Base-by-base conservation (phyloP, 2,113 vertebrate species). In the Nothocercus nigrocapillus region DNA sequence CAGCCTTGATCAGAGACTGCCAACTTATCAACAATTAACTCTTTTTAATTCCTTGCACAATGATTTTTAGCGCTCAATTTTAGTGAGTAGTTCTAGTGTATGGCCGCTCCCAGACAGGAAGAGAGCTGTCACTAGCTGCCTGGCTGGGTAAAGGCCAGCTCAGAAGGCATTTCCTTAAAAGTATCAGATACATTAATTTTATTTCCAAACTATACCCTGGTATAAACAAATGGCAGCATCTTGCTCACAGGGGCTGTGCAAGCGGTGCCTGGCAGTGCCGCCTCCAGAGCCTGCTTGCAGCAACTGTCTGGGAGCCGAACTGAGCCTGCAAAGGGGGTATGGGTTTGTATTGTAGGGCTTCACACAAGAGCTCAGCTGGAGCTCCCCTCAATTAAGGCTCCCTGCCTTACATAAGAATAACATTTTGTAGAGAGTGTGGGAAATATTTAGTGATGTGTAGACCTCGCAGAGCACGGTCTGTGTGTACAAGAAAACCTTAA, bases 1-100 rank as follows among this genome's bases (percentile, higher is more conserved):
- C 62, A 94, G 45, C 59, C 76, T 84, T 61, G 68, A 89, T 92
- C 66, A 84, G 61, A 44, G 76, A 18, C 51, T 85, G 64, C 91
- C 67, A 62, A 66, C 36, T 90, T 78, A 76, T 83, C 75, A 94
- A 78, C 59, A 85, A 56, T 61, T 93, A 78, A 66, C 61, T 85
- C 49, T 81, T 93, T 95, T 94, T 59, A 94, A 16, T 78, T 88
- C 44, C 63, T 62, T 85, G 28, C 27, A 54, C 51, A 47, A 56
- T 56, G 30, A 58, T 58, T 58, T 58, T 58, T 58, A 58, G 54
- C 6, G 32, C 89, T 68, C 78, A n/a, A 32, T 82, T 95, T 95
- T 77, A 72, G 62, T 44, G 80, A 91, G 59, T 14, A 86, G 27
- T 40, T 73, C 90, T 88, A 61, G 28, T 58, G 16, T 56, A 51